These are phyloP conservation scores for Chironex yamaguchii DNA, from an alignment of 30 jellyfish, hydroid and myxozoan genomes.

Conservation along the genomic window DNA sequence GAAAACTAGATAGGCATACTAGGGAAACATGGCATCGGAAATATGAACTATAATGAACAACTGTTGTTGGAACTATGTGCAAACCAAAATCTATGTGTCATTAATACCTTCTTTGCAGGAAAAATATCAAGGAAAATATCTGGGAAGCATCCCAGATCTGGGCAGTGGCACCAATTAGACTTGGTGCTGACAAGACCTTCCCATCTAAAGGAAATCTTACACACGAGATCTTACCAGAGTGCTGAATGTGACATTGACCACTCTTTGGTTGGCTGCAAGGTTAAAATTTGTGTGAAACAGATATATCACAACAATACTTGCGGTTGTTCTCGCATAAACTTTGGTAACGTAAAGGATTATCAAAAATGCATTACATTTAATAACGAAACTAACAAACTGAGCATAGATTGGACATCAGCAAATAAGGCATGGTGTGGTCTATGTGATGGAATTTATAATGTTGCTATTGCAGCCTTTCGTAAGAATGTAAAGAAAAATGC, in stretches of 20 bases:
- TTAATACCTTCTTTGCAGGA: too few relatives aligned
- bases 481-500: not conserved
- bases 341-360: constrained; percentile 3
- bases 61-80: too few relatives aligned
- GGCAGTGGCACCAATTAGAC: constrained; percentile 48
- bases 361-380: not conserved
- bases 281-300: not conserved
- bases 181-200: not conserved
- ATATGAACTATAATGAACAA: too few relatives aligned
- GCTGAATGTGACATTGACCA: constrained; percentile 52
- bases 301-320: not conserved
- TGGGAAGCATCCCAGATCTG: constrained; percentile 40
- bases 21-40: too few relatives aligned
- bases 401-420: not conserved
- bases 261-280: constrained; percentile 21
- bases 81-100: too few relatives aligned
- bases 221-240: constrained; percentile 43
- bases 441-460: not conserved
- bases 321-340: not conserved
- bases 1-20: too few relatives aligned
- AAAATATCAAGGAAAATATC: constrained; percentile 1
- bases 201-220: constrained; percentile 3
- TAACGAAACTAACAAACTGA: not conserved
- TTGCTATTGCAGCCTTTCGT: not conserved
- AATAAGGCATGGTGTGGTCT: too few relatives aligned